These are phyloP conservation scores for Eubasilissa regina DNA, from an alignment of 1,140 invertebrate species.

Conservation along the genomic window DNA sequence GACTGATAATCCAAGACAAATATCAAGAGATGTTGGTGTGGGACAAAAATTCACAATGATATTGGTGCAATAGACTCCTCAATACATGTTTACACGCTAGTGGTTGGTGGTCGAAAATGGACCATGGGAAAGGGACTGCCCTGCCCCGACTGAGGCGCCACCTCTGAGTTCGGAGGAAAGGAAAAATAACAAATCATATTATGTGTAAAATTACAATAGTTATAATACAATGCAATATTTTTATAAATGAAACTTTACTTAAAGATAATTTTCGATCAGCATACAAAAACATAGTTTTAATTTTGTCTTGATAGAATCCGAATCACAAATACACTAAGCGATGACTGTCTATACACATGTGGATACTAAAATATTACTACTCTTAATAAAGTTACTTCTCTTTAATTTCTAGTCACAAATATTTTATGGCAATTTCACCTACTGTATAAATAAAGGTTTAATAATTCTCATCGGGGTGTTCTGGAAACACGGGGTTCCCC, in stretches of 20 bases:
- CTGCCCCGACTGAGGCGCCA: too few relatives aligned
- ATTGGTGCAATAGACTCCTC: too few relatives aligned
- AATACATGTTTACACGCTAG: too few relatives aligned
- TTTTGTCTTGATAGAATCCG: constrained; percentile 40
- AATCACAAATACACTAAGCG: constrained; percentile 54
- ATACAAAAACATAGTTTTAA: constrained; percentile 48
- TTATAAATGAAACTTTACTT: constrained; percentile 48
- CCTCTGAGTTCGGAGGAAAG: neutral
- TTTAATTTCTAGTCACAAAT: constrained; percentile 54
- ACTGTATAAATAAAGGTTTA: constrained; percentile 49
- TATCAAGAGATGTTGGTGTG: too few relatives aligned
- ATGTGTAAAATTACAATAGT: constrained; percentile 54
- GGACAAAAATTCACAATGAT: too few relatives aligned
- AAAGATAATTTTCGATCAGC: constrained; percentile 47
- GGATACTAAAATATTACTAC: constrained; percentile 52
- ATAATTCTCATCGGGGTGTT: constrained; percentile 41
- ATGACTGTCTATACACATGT: constrained; percentile 51
- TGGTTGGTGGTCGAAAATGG: too few relatives aligned
- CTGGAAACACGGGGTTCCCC: too few relatives aligned
- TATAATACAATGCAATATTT: constrained; percentile 52
- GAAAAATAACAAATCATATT: constrained; percentile 18
- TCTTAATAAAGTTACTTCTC: constrained; percentile 50
- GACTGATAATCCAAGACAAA: too few relatives aligned
- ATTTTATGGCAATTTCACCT: constrained; percentile 53
- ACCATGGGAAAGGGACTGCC: too few relatives aligned